These are phyloP conservation scores for Arizona elegans DNA, from an alignment of 2,113 vertebrate species.

Conservation along the genomic window DNA sequence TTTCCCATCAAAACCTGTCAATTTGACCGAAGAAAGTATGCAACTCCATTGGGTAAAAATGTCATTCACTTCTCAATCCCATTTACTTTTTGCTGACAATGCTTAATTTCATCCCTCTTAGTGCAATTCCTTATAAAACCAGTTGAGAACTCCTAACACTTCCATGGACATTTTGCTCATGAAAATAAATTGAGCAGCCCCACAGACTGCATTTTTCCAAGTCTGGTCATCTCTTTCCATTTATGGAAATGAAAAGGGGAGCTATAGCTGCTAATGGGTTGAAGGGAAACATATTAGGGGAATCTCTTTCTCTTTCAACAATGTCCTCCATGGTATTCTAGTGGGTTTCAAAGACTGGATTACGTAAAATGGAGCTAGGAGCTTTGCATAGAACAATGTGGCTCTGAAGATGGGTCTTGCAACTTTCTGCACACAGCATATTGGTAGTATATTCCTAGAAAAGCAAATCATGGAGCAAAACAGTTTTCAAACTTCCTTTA, in stretches of 20 bases:
- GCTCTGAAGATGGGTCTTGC: neutral
- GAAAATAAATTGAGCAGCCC: neutral
- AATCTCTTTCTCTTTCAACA: neutral
- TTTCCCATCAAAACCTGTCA: slow-evolving; percentile 28
- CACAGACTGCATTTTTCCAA: neutral
- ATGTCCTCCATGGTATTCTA: slow-evolving; percentile 10
- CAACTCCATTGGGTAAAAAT: rapidly evolving
- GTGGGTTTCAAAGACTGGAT: slow-evolving; percentile 56
- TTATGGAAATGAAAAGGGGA: neutral
- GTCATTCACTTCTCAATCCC: neutral
- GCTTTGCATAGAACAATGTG: too few species aligned
- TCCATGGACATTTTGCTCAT: neutral
- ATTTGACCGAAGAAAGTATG: neutral
- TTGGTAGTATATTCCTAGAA: neutral
- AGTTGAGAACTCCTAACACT: neutral
- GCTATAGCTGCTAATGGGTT: neutral
- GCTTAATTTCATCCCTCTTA: neutral
- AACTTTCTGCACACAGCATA: neutral
- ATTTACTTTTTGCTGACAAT: neutral
- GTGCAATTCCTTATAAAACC: neutral
- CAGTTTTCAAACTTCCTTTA: neutral
- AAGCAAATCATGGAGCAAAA: neutral
- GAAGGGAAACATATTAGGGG: neutral
- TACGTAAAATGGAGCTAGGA: neutral
- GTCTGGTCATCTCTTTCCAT: neutral